Base-by-base conservation (phyloP, 2,797 vertebrate species). In the Anabacerthia variegaticeps region DNA sequence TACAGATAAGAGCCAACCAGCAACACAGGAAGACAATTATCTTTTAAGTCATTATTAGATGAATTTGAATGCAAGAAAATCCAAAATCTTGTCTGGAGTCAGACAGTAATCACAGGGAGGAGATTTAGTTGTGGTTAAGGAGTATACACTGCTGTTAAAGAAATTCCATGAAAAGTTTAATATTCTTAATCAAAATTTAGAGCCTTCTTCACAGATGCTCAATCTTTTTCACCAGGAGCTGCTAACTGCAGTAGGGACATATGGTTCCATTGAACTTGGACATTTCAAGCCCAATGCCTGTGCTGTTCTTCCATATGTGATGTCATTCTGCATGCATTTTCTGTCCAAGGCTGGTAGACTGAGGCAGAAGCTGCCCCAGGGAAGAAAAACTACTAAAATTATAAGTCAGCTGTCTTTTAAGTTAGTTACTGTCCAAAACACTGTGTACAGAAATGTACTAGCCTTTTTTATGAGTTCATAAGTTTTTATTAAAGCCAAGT, bases 401-500 rank as follows among this genome's bases (percentile, higher is more conserved):
- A 89, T n/a, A 82, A 80, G 34, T 88, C 89, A 92, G 69, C 63
- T 93, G 77, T 88, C 94, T 65, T 71, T 91, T 82, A 88, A 93
- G 75, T 89, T 81, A 91, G 54, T 91, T 96, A 58, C 78, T 94
- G 82, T 92, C 85, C 89, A 95, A 93, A 93, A 82, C 2, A 6
- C 66, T 92, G 73, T 63, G 85, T 78, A 77, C 83, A 88, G 91
- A 94, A 95, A 89, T 82, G 67, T 82, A 65, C 74, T 88, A 67
- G 59, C 56, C 71, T 92, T 72, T 90, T 89, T 82, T 91, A 87
- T 85, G 85, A 96, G 92, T 93, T 94, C 56, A 49, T 91, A 81
- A 82, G 78, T 37, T 96, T 96, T 95, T 95, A 97, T 96, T 97
- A 95, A 96, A 96, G 95, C 73, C 93, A 93, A 95, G 86, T 73